Evolutionary conservation across 1,140 invertebrate genomes (phyloP).

Genomic region (Bradysia coprophila): DNA sequence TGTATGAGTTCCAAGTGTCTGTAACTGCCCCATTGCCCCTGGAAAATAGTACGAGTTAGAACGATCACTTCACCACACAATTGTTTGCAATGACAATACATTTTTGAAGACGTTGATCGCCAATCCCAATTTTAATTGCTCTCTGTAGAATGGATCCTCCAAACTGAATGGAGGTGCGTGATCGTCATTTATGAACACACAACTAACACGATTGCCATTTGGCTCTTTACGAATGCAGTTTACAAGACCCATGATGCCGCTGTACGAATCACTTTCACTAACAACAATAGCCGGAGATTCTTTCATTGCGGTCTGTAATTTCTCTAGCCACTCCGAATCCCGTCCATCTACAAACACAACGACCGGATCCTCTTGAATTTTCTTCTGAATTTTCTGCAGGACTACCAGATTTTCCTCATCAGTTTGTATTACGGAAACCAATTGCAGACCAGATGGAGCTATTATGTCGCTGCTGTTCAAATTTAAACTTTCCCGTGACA

Average conservation of each 20-base stretch:
- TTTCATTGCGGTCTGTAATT: conserved; percentile 32
- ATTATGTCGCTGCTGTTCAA: conserved; percentile 8
- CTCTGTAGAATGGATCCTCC: conserved; percentile 36
- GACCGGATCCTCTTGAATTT: conserved; percentile 12
- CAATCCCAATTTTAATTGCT: conserved; percentile 49
- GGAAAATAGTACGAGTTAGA: not conserved
- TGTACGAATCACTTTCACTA: conserved; percentile 36
- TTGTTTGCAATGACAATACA: conserved; percentile 24
- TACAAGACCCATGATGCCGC: conserved; percentile 65
- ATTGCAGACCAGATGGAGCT: conserved; percentile 8
- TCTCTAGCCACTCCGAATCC: conserved; percentile 25
- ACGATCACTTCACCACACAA: not conserved
- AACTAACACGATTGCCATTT: conserved; percentile 37
- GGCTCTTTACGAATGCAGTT: conserved; percentile 55
- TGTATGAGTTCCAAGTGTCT: conserved; percentile 40
- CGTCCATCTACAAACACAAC: conserved; percentile 11
- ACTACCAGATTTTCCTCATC: conserved; percentile 14
- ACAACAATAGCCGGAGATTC: conserved; percentile 29
- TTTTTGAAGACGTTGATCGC: conserved; percentile 61
- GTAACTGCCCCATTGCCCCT: conserved; percentile 64
- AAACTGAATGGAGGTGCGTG: conserved; percentile 43
- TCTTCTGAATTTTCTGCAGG: conserved; percentile 13
- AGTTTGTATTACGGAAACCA: conserved; percentile 16
- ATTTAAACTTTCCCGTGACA: conserved; percentile 23
- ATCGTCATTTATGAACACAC: conserved; percentile 41